Evolutionary conservation across 2,113 vertebrate genomes (phyloP).

Genomic region (Gobio gobio): DNA sequence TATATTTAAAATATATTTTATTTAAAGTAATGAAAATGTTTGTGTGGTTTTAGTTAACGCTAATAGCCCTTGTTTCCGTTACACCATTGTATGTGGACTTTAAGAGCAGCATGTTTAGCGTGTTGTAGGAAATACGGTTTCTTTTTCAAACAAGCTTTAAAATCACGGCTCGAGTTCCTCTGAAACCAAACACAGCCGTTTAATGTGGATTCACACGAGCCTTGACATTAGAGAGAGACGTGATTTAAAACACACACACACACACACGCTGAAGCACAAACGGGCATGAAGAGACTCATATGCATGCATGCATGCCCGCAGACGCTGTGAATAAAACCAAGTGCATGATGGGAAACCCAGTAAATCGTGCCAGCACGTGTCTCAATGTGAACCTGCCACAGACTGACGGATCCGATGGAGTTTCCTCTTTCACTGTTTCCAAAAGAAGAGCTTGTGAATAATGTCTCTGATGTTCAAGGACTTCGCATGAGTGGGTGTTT

Average conservation of each 20-base stretch:
- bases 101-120: too few species aligned
- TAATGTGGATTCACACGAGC: conserved; percentile 64
- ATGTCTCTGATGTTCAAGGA: conserved; percentile 67
- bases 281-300: conserved; percentile 68
- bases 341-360: conserved; percentile 77
- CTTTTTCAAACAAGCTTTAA: neutral
- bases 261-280: conserved; percentile 75
- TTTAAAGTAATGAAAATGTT: too few species aligned
- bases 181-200: conserved; percentile 64
- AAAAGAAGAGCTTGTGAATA: conserved; percentile 71
- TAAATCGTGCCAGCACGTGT: conserved; percentile 60
- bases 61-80: too few species aligned
- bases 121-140: neutral
- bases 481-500: conserved; percentile 78
- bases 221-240: conserved; percentile 37
- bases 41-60: too few species aligned
- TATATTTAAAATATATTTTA: too few species aligned
- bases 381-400: conserved; percentile 63
- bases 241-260: conserved; percentile 26
- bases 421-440: conserved; percentile 51
- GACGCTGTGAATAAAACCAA: conserved; percentile 71
- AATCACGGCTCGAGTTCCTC: conserved; percentile 33
- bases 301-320: conserved; percentile 75
- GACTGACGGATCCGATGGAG: neutral
- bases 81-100: too few species aligned